These are phyloP conservation scores for Siderastrea siderea DNA, from an alignment of 92 coral and sea anemone genomes.

Conservation along the genomic window DNA sequence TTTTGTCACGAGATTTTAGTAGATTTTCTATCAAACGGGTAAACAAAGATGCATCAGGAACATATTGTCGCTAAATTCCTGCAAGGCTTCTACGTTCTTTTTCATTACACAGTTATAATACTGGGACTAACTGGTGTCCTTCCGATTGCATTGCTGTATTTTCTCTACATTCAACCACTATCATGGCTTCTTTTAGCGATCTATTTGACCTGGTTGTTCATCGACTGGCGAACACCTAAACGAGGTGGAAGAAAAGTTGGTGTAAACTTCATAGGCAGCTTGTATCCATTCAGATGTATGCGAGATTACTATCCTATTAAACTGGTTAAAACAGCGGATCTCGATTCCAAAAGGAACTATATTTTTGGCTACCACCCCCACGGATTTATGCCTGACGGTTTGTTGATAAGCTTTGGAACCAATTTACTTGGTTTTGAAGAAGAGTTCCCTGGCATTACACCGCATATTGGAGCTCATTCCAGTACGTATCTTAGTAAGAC, in stretches of 20 bases:
- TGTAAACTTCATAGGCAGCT: neutral
- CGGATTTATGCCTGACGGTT: constrained; percentile 85
- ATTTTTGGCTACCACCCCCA: constrained; percentile 90
- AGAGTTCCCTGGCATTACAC: constrained; percentile 38
- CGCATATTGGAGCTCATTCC: constrained; percentile 37
- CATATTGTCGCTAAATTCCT: neutral
- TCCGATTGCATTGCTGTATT: neutral
- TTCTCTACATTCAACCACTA: neutral
- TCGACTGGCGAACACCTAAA: constrained; percentile 46
- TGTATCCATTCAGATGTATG: constrained; percentile 26
- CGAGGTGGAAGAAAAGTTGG: constrained; percentile 58
- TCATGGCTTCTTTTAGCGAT: constrained; percentile 9
- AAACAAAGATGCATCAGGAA: too few relatives aligned
- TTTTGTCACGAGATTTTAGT: too few relatives aligned
- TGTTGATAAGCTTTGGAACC: constrained; percentile 80
- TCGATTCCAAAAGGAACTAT: constrained; percentile 61
- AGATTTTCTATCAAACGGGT: neutral
- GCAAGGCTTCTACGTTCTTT: neutral
- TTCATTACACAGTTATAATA: neutral
- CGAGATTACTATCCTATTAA: constrained; percentile 68
- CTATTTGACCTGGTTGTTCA: constrained; percentile 59
- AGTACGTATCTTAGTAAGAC: neutral
- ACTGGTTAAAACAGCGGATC: constrained; percentile 64
- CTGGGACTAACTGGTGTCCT: neutral
- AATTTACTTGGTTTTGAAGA: constrained; percentile 55